Evolutionary conservation across 2,797 vertebrate genomes (phyloP).

Genomic region (Sebastes cheni): DNA sequence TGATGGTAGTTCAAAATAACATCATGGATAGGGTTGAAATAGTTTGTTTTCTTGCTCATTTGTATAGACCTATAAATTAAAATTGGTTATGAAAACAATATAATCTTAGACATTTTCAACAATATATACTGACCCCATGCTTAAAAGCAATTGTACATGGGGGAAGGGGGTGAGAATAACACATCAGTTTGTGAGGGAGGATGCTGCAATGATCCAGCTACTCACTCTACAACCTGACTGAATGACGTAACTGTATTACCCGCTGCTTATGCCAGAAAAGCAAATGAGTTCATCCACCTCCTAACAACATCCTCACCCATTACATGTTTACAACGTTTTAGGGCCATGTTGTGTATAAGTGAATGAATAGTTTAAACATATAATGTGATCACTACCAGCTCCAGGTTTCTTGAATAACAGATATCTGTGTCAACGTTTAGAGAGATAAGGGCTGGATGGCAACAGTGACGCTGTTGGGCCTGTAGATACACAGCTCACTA

Average conservation of each 20-base stretch:
- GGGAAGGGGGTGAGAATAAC: neutral
- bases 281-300: conserved; percentile 47
- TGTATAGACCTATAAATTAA: neutral
- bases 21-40: neutral
- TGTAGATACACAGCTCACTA: conserved; percentile 8
- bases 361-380: no score
- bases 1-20: no score
- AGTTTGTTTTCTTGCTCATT: neutral
- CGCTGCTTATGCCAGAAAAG: conserved; percentile 55
- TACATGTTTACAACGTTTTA: neutral
- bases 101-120: neutral
- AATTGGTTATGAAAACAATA: neutral
- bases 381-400: rapidly evolving
- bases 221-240: conserved; percentile 56
- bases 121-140: neutral
- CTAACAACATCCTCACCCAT: conserved; percentile 20
- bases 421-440: neutral
- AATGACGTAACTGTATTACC: conserved; percentile 73
- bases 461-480: conserved; percentile 68
- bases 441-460: conserved; percentile 28
- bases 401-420: neutral
- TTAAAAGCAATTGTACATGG: neutral
- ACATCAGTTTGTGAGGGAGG: conserved; percentile 29
- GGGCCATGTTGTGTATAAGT: neutral
- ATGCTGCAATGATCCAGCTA: conserved; percentile 27